Base-by-base conservation (phyloP, 2,888 invertebrate species). In the Eupithecia inturbata region DNA sequence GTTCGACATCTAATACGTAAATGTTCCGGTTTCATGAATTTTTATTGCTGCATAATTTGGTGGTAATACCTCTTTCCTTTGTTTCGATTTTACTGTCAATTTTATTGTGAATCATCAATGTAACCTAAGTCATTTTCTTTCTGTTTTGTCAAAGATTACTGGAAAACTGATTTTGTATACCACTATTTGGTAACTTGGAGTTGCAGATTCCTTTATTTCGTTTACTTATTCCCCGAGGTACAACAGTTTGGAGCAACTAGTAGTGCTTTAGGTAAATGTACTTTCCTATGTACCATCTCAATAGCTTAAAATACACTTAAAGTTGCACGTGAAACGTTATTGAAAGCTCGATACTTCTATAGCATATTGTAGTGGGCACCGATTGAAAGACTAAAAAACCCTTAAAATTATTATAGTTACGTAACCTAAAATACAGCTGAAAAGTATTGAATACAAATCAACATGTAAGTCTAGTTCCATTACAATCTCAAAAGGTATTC, bases 1-100 rank as follows among this genome's bases (percentile, higher is more conserved):
- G 90, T 91, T 90, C 91, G 89, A 89, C 89, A 85, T 85, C 90
- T 91, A 92, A 92, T 91, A 90, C 84, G 84, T 85, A 84, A 87
- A 88, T 89, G 88, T 90, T 88, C 85, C 85, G 88, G 88, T 86
- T 86, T 85, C 89, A 84, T 90, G 90, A 87, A 89, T 91, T 89
- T 90, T 89, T 89, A 89, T 87, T 85, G 80, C 82, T 83, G 82
- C 82, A 83, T 86, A 84, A 87, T 85, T 82, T 80, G 82, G 81
- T 81, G 81, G 82, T 87, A 85, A 84, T 86, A 82, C 81, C 80
- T 76, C 68, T 74, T 84, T 83, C 82, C 82, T 86, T 88, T 86
- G 87, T 88, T 86, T 82, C 75, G 73, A 80, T 81, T 78, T 79
- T 57, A 41, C 66, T 75, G 70, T 72, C 57, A 64, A 66, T 75